Conservation (phyloP, 2,797 vertebrate genomes). For the Parotocinclus haroldoi region DNA sequence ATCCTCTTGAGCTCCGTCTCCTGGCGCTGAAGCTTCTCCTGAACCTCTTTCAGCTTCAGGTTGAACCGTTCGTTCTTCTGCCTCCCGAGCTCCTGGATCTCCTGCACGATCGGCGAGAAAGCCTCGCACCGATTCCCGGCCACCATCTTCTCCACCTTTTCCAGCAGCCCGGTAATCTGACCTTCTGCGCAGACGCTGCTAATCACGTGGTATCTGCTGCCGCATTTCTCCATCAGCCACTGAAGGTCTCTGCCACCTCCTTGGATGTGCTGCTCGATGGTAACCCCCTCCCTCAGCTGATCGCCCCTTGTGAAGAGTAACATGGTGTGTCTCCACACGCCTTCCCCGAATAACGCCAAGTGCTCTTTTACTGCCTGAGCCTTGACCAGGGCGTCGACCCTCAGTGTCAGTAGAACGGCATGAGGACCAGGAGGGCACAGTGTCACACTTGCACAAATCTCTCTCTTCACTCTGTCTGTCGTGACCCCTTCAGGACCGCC, state of each 20-base stretch:
- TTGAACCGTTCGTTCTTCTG: conserved; percentile 64
- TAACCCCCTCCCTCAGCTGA: conserved; percentile 67
- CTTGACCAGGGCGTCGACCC: conserved; percentile 64
- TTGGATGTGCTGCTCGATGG: conserved; percentile 67
- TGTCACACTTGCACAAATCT: conserved; percentile 57
- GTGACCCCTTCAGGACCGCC: conserved; percentile 59
- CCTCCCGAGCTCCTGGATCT: conserved; percentile 63
- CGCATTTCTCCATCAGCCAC: conserved; percentile 66
- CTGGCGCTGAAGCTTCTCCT: conserved; percentile 64
- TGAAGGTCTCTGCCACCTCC: conserved; percentile 65
- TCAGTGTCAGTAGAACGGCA: conserved; percentile 63
- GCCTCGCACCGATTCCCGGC: conserved; percentile 66
- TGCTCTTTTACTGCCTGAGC: conserved; percentile 57
- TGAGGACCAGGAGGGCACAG: conserved; percentile 72
- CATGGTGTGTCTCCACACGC: conserved; percentile 65
- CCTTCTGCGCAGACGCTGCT: conserved; percentile 49
- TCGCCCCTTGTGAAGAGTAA: conserved; percentile 72
- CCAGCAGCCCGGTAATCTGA: conserved; percentile 61
- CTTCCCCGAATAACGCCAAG: conserved; percentile 66
- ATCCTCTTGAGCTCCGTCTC: conserved; percentile 64
- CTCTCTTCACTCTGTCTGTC: conserved; percentile 65
- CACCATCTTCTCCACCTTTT: conserved; percentile 70
- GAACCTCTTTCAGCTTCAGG: conserved; percentile 61
- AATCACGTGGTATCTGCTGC: conserved; percentile 63
- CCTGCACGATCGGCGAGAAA: conserved; percentile 64